Base-by-base conservation (phyloP, 2,797 vertebrate genomes). In the Enoplosus armatus region DNA sequence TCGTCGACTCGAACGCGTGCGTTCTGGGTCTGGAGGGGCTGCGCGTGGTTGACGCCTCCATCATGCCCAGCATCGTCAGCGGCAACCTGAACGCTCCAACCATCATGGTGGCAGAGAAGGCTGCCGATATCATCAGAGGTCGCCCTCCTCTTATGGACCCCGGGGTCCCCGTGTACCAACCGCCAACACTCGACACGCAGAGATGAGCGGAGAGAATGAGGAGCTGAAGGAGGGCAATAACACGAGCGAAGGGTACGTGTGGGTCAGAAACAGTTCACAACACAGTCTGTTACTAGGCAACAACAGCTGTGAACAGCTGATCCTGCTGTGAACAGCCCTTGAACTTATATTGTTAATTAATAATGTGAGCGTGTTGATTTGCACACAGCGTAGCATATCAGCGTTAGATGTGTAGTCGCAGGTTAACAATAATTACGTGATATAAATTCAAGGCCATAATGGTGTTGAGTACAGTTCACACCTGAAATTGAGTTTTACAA, bases 21-120 rank as follows among this genome's bases (percentile, higher is more conserved):
- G 97, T 99, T n/a, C 91, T 98, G 2, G 98, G 98, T 0, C 74
- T 97, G 39, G 96, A 99, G 85, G 92, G 95, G 63, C 91, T 99
- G 74, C 94, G 97, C 8, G 96, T 99, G 14, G 93, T 99, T 0
- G 98, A 99, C 33, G 98, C 98, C 27, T 99, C 98, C 64, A 96
- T 99, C 91, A 99, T 99, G 98, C 98, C 98, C 82, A 99, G 97
- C n/a, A 29, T 99, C 8, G 94, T 98, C 83, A 99, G 97, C 2
- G 98, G 98, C 55, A 99, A 99, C 92, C 85, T 99, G 24, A 99
- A 99, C 0, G 96, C 97, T 9, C 98, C 98, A 22, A 99, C 98
- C 18, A 95, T 99, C 87, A 99, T 99, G 98, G 95, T 99, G 1
- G 98, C 98, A 1, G 98, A 99, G 91, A 99, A 99, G 86, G 95